These are phyloP conservation scores for Oenanthe melanoleuca DNA, from an alignment of 2,113 vertebrate species.

Conservation along the genomic window DNA sequence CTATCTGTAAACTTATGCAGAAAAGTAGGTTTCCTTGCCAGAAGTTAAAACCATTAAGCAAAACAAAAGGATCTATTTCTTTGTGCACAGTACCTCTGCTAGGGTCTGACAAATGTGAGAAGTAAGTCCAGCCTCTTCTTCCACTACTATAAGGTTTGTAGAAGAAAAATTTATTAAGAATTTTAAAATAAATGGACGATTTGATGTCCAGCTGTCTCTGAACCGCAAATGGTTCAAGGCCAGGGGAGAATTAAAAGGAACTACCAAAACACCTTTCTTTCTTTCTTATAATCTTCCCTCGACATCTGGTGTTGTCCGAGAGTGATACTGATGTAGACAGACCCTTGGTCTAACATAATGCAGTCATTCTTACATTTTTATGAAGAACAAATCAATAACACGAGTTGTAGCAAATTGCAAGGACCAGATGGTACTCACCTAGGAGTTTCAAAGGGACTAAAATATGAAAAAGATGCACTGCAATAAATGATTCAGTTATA, in stretches of 20 bases:
- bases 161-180: neutral
- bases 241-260: neutral
- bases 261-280: neutral
- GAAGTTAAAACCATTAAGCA: neutral
- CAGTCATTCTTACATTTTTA: conserved; percentile 24
- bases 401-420: conserved; percentile 30
- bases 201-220: neutral
- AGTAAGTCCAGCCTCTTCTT: neutral
- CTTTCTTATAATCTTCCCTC: neutral
- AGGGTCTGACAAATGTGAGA: neutral
- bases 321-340: neutral
- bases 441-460: conserved; percentile 37
- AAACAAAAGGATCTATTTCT: neutral
- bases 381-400: conserved; percentile 60
- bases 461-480: conserved; percentile 37
- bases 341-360: conserved; percentile 8
- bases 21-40: neutral
- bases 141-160: neutral
- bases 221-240: neutral
- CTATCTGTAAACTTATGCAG: neutral
- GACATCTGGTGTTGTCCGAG: conserved; percentile 13
- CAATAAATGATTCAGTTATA: conserved; percentile 2
- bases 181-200: neutral
- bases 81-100: neutral
- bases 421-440: conserved; percentile 47